These are phyloP conservation scores for Ligdia adustata DNA, from an alignment of 2,888 invertebrate species.

Conservation along the genomic window DNA sequence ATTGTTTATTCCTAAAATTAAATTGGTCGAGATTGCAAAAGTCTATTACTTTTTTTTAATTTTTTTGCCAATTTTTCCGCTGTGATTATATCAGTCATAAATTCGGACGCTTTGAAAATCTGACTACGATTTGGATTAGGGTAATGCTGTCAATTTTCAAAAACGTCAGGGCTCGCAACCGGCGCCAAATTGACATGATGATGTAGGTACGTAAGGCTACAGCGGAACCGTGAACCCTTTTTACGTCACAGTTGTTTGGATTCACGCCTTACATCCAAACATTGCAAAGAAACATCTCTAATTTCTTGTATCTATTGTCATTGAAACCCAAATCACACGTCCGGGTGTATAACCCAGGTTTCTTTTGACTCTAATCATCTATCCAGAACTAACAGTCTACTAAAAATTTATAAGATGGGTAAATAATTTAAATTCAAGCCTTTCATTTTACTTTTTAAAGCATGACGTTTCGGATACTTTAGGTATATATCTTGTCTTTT, in stretches of 20 bases:
- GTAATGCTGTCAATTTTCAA: conserved; percentile 51
- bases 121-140: conserved; percentile 49
- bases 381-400: no score
- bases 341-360: conserved; percentile 23
- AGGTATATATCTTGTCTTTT: no score
- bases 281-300: conserved; percentile 29
- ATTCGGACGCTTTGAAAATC: conserved; percentile 40
- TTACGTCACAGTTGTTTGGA: conserved; percentile 45
- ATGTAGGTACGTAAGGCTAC: conserved; percentile 48
- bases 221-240: conserved; percentile 52
- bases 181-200: conserved; percentile 55
- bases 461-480: no score
- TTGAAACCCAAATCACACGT: conserved; percentile 28
- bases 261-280: conserved; percentile 27
- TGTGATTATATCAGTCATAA: conserved; percentile 41
- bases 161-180: conserved; percentile 45
- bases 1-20: background rate
- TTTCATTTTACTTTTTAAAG: no score
- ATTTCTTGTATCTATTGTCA: conserved; percentile 27
- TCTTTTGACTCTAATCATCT: no score
- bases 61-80: conserved; percentile 11
- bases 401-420: no score
- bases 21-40: conserved; percentile 13
- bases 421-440: no score
- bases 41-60: conserved; percentile 5